A percentile compares a stretch with the other conserved stretches of the same genome.
phyloP scores from a whole-genome alignment of 2,797 vertebrate species.

The Ctenopoma multispine region DNA sequence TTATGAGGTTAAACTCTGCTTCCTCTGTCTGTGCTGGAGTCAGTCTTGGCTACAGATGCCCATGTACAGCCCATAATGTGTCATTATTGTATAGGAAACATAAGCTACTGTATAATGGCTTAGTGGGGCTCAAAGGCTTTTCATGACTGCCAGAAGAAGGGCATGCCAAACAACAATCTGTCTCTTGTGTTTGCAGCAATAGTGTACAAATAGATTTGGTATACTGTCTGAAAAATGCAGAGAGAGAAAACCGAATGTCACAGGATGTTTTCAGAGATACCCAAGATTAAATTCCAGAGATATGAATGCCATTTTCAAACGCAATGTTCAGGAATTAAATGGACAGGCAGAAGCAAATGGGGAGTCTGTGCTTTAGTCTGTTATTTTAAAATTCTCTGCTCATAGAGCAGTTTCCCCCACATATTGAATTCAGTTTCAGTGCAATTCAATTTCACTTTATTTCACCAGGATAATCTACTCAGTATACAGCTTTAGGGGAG shows the following conservation, averaged over 20 bases:
- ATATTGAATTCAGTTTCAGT: constrained; percentile 47
- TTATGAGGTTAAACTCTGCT: constrained; percentile 69
- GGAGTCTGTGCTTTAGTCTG: constrained; percentile 51
- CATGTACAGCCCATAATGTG: not conserved
- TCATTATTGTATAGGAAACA: constrained; percentile 32
- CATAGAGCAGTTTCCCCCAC: constrained; percentile 37
- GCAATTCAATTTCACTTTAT: constrained; percentile 68
- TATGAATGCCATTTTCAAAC: constrained; percentile 77
- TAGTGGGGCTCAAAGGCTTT: constrained; percentile 51
- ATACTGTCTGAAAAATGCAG: constrained; percentile 60
- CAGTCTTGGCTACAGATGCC: constrained; percentile 18
- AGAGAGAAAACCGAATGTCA: constrained; percentile 69
- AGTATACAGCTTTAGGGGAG: constrained; percentile 21
- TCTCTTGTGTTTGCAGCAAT: constrained; percentile 46
- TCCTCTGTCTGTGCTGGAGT: constrained; percentile 25
- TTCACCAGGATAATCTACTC: constrained; percentile 47
- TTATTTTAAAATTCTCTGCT: constrained; percentile 58
- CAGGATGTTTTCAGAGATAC: constrained; percentile 64
- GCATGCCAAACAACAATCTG: constrained; percentile 53
- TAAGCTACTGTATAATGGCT: constrained; percentile 15
- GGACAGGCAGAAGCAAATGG: constrained; percentile 52
- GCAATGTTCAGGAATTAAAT: constrained; percentile 67
- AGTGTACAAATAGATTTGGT: constrained; percentile 60
- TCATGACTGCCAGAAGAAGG: constrained; percentile 34
- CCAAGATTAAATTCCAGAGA: constrained; percentile 80